Evolutionary conservation across 2,113 vertebrate species (phyloP).

Genomic region (Lepus timidus): DNA sequence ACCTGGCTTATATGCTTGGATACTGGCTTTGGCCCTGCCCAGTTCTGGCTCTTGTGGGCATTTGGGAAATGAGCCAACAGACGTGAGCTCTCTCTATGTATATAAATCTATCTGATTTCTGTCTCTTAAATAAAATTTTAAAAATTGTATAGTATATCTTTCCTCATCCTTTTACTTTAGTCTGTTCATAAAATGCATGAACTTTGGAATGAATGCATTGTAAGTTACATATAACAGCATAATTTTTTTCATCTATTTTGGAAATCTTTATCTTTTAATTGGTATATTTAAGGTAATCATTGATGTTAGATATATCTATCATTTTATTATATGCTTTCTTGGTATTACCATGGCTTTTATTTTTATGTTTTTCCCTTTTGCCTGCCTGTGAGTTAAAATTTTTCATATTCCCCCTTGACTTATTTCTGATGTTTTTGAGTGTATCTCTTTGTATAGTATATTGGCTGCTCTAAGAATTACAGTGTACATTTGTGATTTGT

Average conservation of each 20-base stretch:
- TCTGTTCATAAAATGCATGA: neutral
- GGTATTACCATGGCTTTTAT: neutral
- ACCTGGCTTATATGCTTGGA: too few species aligned
- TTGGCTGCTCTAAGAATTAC: neutral
- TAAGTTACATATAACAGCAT: neutral
- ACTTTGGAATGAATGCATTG: neutral
- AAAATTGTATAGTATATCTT: neutral
- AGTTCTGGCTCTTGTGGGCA: too few species aligned
- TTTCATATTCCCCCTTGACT: neutral
- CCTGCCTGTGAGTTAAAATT: neutral
- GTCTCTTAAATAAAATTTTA: too few species aligned
- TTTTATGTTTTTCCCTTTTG: neutral
- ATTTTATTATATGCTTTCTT: neutral
- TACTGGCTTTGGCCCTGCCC: too few species aligned
- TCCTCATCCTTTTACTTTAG: neutral
- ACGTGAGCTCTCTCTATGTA: too few species aligned
- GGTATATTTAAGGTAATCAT: neutral
- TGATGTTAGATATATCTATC: neutral
- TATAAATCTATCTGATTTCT: too few species aligned
- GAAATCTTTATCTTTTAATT: too few species aligned
- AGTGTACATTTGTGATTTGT: neutral
- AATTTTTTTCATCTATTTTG: neutral
- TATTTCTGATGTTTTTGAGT: neutral
- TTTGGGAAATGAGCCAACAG: too few species aligned
- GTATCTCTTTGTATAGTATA: neutral